Evolutionary conservation across 2,113 vertebrate species (phyloP).

Genomic region (Bucco capensis): DNA sequence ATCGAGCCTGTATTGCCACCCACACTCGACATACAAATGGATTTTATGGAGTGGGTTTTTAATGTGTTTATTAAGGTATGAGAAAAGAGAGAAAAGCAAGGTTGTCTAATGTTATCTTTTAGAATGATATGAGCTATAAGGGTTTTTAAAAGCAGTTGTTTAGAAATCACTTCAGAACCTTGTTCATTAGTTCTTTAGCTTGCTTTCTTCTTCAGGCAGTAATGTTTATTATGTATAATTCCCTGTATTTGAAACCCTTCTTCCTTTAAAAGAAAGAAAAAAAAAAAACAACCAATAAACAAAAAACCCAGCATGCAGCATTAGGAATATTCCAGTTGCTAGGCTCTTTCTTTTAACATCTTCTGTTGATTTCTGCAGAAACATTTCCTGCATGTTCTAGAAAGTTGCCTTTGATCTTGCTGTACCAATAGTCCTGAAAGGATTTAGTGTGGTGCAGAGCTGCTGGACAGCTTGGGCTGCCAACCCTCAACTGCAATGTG

Average conservation of each 20-base stretch:
- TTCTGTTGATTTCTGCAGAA: background rate
- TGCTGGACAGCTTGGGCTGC: background rate
- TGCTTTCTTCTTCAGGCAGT: background rate
- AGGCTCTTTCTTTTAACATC: background rate
- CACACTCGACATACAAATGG: background rate
- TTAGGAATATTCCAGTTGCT: background rate
- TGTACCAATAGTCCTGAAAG: background rate
- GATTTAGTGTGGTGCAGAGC: background rate
- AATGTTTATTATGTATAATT: slow-evolving; percentile 3
- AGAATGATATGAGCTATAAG: background rate
- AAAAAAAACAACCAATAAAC: background rate
- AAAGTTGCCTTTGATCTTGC: background rate
- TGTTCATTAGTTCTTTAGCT: background rate
- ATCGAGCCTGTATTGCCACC: background rate
- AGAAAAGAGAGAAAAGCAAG: background rate
- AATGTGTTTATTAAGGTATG: slow-evolving; percentile 27
- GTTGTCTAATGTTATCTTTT: background rate
- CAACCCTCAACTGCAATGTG: accelerated
- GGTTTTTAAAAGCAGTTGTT: slow-evolving; percentile 21
- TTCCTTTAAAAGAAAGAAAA: background rate
- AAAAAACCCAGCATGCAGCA: accelerated
- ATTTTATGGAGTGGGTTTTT: background rate
- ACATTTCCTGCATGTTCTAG: background rate
- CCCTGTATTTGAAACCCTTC: background rate
- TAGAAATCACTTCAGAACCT: background rate